phyloP scores from a whole-genome alignment of 2,797 vertebrate species.

The Ataeniobius toweri region DNA sequence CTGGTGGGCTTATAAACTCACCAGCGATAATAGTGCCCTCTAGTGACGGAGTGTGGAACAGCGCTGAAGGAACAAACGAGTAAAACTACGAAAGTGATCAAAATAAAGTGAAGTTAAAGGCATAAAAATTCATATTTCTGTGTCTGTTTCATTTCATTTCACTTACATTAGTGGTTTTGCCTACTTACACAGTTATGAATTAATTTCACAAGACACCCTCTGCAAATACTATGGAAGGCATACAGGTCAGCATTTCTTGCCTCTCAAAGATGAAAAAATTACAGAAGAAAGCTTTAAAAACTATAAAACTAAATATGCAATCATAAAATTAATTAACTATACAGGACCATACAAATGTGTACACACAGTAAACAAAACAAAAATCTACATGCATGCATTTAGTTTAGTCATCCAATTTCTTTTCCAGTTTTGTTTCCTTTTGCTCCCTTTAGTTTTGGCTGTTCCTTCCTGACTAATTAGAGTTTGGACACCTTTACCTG shows the following conservation, averaged over 20 bases:
- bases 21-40: neutral
- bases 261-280: neutral
- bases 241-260: neutral
- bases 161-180: neutral
- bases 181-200: neutral
- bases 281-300: neutral
- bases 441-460: neutral
- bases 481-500: neutral
- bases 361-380: no score
- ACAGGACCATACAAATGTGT: no score
- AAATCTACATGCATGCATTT: neutral
- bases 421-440: neutral
- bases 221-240: neutral
- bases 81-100: neutral
- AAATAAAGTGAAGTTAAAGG: neutral
- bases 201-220: neutral
- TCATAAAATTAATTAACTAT: neutral
- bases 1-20: no score
- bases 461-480: neutral
- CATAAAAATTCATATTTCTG: neutral
- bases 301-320: neutral
- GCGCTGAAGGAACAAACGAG: neutral
- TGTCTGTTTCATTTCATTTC: neutral
- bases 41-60: neutral
- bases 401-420: neutral